These are phyloP conservation scores for Hippocampus abdominalis DNA, from an alignment of 2,113 vertebrate species.

Conservation along the genomic window DNA sequence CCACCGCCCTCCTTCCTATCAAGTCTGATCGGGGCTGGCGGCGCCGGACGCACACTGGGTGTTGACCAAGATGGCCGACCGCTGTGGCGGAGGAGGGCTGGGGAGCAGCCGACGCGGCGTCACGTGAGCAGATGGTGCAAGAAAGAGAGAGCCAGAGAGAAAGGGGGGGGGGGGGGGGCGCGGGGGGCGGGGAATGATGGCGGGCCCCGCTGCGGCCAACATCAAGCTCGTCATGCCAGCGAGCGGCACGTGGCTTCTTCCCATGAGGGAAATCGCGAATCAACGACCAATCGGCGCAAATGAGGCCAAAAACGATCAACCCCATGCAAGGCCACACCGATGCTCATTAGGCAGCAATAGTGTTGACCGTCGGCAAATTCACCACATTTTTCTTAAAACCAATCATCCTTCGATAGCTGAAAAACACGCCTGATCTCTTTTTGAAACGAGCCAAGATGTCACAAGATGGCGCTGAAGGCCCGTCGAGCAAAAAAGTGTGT, in stretches of 20 bases:
- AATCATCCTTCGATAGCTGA: too few species aligned
- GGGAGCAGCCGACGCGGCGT: constrained; percentile 69
- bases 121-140: constrained; percentile 88
- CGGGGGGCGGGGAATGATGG: not conserved
- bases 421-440: too few species aligned
- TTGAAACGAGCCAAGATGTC: too few species aligned
- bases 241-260: not conserved
- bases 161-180: not conserved
- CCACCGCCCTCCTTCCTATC: constrained; percentile 59
- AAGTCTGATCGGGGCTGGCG: constrained; percentile 75
- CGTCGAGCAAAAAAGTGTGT: too few species aligned
- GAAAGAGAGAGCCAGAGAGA: constrained; percentile 49
- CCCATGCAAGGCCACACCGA: not conserved
- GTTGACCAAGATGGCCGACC: constrained; percentile 97
- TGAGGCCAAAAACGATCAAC: not conserved
- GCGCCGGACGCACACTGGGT: constrained; percentile 87
- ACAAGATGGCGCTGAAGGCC: too few species aligned
- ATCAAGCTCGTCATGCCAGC: not conserved
- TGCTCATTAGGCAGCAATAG: too few species aligned
- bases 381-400: too few species aligned
- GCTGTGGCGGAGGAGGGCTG: constrained; percentile 72
- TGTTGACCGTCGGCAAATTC: too few species aligned
- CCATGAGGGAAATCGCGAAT: not conserved
- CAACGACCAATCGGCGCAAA: not conserved
- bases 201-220: constrained; percentile 64